Evolutionary conservation across 2,113 vertebrate genomes (phyloP).

Genomic region (Excalfactoria chinensis): DNA sequence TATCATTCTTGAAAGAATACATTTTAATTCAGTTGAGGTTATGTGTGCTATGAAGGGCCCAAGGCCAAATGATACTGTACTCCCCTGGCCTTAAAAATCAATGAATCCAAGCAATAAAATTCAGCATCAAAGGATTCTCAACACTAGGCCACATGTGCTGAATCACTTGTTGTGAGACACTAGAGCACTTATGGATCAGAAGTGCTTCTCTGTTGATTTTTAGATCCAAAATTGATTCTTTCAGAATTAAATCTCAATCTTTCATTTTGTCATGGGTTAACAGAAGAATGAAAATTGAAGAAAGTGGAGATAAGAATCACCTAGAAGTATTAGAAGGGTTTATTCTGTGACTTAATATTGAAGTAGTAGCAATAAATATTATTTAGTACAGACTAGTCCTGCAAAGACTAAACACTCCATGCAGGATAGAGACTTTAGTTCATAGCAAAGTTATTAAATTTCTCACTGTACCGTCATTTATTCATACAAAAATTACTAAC

Average conservation of each 20-base stretch:
- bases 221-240: not conserved
- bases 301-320: not conserved
- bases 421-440: not conserved
- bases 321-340: not conserved
- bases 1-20: not conserved
- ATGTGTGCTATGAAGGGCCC: not conserved
- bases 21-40: not conserved
- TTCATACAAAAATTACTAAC: conserved; percentile 27
- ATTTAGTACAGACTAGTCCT: not conserved
- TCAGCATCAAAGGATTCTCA: not conserved
- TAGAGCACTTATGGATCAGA: not conserved
- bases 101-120: not conserved
- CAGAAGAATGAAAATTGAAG: not conserved
- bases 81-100: not conserved
- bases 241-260: not conserved
- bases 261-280: conserved; percentile 1
- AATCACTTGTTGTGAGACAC: not conserved
- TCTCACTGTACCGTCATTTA: conserved; percentile 16
- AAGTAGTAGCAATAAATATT: not conserved
- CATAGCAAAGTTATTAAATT: conserved; percentile 11
- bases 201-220: conserved; percentile 18
- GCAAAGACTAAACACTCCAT: not conserved
- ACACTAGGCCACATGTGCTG: not conserved
- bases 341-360: conserved; percentile 15
- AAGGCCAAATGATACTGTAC: not conserved